Evolutionary conservation across 2,113 vertebrate species (phyloP), one percentile per base, ranked within the genome.

Genomic region (Solea senegalensis): DNA sequence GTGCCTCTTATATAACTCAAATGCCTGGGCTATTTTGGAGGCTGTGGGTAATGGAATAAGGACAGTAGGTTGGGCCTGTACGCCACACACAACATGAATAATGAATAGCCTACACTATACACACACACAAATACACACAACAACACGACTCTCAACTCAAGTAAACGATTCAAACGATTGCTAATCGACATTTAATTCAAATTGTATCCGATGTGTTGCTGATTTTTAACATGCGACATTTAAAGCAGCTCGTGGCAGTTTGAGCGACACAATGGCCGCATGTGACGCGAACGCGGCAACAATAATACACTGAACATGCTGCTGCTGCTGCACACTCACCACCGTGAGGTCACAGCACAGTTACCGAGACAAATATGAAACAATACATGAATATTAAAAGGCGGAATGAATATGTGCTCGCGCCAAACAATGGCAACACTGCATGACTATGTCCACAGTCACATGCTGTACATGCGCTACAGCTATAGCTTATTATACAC

Each of bases 91-190:
- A 48, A 48, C 45, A 16, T 59, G 15, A 28, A 51, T 51, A 26
- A 59, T 73, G 14, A 53, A 69, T 16, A 15, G 7, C 1, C 21
- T 34, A 34, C 34, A 34, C 34, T 34, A 34, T 3, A 8, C 62
- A 55, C 54, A 61, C 48, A 58, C 68, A 48, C 69, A 48, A 77
- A 55, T 52, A 9, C 40, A 60, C 78, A 84, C 15, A 41, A 45
- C 5, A 45, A 53, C 34, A 8, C 0, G 10, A 27, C 5, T 6
- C n/a, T 21, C 21, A 21, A 7, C 26, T 39, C 26, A 43, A 45
- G 0, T 11, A 10, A 7, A n/a, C 8, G 50, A 39, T 54, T 45
- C 3, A 13, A 66, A 70, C 2, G 15, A 9, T 57, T 40, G 8
- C 53, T 14, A 34, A 1, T 8, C 40, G 0, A 0, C 12, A 53